Evolutionary conservation across 2,888 invertebrate species (phyloP), one percentile per base, ranked within the genome.

Genomic region (Heliconius ismenius): DNA sequence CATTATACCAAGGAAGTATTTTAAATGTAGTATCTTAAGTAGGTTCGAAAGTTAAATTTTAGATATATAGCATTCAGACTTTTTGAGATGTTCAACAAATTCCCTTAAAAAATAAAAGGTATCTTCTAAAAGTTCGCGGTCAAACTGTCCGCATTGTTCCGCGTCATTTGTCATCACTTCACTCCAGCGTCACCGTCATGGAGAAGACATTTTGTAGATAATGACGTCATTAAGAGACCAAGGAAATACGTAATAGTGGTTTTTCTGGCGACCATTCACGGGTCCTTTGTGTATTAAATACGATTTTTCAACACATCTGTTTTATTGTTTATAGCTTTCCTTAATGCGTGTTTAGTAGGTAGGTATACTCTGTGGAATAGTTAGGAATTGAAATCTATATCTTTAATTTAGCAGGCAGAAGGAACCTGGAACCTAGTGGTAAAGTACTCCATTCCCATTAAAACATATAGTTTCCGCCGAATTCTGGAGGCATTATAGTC

Each of bases 151-250:
- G 80, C 79, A 81, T 81, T 79, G 81, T 80, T 83, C 76, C 82
- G 79, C 82, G 79, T 84, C 88, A 88, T 90, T 89, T 88, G 87
- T 90, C 89, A 90, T 87, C 84, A 84, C 84, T 79, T 82, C 80
- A 81, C 84, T 85, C 86, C 74, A 78, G 76, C 80, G 89, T 86
- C 88, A 85, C 82, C 85, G 84, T 85, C 89, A 88, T 87, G 88
- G 79, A 70, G 83, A 83, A 85, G 81, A 83, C 83, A 83, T 85
- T 80, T 87, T 85, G 86, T 84, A 90, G 90, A 91, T 91, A 91
- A 92, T 91, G 91, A 91, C 89, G 91, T 92, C 92, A 91, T 92
- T 92, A 92, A 88, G 75, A 75, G 73, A 80, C 78, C 68, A 83
- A 85, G 83, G 84, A 87, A 89, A 86, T 88, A 89, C 88, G 87